Base-by-base conservation (phyloP, 2,113 vertebrate species). In the Azemiops feae region DNA sequence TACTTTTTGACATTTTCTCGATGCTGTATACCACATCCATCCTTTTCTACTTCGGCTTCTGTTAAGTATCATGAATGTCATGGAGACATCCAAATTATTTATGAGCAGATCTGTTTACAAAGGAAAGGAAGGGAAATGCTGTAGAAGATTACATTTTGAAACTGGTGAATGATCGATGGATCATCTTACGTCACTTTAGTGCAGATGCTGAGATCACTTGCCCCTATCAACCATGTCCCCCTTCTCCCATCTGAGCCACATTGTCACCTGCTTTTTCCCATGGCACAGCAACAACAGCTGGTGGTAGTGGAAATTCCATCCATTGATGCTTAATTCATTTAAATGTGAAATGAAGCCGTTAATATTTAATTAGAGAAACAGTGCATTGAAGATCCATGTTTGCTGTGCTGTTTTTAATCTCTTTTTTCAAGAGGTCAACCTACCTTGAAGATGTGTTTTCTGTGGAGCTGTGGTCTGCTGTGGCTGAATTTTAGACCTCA, bases 371-470 rank as follows among this genome's bases (percentile, higher is more conserved):
- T 98, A 97, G 97, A 97, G 96, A 97, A 97, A 95, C 98, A 97
- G 96, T 97, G 97, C 97, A 97, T 97, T 95, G 92, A 97, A 97
- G 91, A 97, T 97, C 97, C 97, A 95, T 97, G 96, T 97, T 96
- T 96, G 97, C 97, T 96, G 97, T 97, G 97, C 96, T 97, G 96
- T 96, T 96, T 97, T 93, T 64, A 86, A 93, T 97, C 96, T 97
- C 96, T 95, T 96, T 98, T 94, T 95, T 97, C 98, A 97, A 98
- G 98, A 98, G 98, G 98, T 98, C 98, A 98, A 96, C 98, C 96
- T 98, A 98, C 98, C 98, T 98, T 98, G 98, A 98, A 98, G 98
- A 99, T 98, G 96, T 98, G 98, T 99, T 98, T 98, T 98, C 98
- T 98, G 97, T 98, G 97, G 97, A 97, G 97, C 97, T 96, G 92